Evolutionary conservation across 2,797 vertebrate species (phyloP).

Genomic region (Hapalemur alaotrensis): DNA sequence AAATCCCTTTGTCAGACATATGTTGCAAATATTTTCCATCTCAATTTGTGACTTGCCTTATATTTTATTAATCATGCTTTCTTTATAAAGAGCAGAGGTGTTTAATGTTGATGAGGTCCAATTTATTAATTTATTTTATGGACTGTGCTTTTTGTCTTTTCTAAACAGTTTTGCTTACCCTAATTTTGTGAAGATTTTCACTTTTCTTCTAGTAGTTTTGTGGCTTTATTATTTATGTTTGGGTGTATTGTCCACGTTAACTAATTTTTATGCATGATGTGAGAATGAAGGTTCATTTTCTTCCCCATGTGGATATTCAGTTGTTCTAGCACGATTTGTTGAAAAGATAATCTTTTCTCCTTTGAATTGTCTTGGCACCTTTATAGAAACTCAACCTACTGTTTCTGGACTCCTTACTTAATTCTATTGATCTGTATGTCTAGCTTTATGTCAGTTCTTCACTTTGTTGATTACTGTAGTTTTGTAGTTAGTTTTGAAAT

Average conservation of each 20-base stretch:
- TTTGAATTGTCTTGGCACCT: background rate
- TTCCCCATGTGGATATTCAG: background rate
- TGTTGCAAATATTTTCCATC: background rate
- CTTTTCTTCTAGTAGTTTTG: background rate
- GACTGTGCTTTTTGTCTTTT: background rate
- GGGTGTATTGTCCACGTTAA: background rate
- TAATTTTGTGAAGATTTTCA: background rate
- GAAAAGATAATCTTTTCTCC: background rate
- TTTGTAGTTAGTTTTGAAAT: background rate
- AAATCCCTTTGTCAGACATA: background rate
- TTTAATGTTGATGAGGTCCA: background rate
- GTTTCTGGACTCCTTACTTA: background rate
- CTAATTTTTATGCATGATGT: constrained; percentile 1
- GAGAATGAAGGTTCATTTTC: background rate
- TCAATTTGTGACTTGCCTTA: background rate
- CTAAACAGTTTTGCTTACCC: background rate
- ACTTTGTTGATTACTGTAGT: background rate
- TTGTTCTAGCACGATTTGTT: background rate
- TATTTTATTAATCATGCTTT: background rate
- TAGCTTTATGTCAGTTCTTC: background rate
- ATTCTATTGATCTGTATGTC: background rate
- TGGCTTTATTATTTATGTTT: background rate
- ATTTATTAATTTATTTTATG: background rate
- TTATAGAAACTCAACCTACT: background rate
- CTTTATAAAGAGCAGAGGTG: background rate